Percentiles rank a stretch among this genome's conserved stretches.
These are phyloP conservation scores for Agelastica alni DNA, from an alignment of 2,888 invertebrate genomes.

Conservation along the genomic window DNA sequence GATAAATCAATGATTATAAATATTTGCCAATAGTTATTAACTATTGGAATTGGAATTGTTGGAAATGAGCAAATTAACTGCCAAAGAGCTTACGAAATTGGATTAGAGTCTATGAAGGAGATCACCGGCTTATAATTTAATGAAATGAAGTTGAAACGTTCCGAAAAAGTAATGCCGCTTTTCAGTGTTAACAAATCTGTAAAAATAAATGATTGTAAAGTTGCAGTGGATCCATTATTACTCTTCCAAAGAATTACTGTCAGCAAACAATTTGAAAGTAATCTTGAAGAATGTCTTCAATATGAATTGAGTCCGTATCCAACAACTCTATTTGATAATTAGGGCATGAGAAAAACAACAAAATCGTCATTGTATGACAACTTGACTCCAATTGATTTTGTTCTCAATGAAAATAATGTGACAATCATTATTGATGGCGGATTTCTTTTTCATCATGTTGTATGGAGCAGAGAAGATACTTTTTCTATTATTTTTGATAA, in stretches of 20 bases:
- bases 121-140: slow-evolving; percentile 42
- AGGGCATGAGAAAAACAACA: too few species aligned
- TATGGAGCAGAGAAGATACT: too few species aligned
- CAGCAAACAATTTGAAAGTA: slow-evolving; percentile 36
- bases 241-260: slow-evolving; percentile 34
- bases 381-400: too few species aligned
- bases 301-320: slow-evolving; percentile 43
- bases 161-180: slow-evolving; percentile 43
- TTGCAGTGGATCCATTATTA: slow-evolving; percentile 19
- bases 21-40: too few species aligned
- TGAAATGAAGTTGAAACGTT: slow-evolving; percentile 41
- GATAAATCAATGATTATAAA: too few species aligned
- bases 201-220: slow-evolving; percentile 40
- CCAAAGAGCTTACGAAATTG: slow-evolving; percentile 41
- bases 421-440: too few species aligned
- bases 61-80: slow-evolving; percentile 44
- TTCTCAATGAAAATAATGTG: too few species aligned
- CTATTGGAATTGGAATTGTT: too few species aligned
- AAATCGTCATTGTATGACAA: too few species aligned
- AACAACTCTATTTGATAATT: slow-evolving; percentile 28
- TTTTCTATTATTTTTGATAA: too few species aligned
- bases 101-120: slow-evolving; percentile 38
- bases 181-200: slow-evolving; percentile 39
- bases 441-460: too few species aligned
- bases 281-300: slow-evolving; percentile 23